phyloP scores from a whole-genome alignment of 2,888 invertebrate species.

The Xiphydria camelus region DNA sequence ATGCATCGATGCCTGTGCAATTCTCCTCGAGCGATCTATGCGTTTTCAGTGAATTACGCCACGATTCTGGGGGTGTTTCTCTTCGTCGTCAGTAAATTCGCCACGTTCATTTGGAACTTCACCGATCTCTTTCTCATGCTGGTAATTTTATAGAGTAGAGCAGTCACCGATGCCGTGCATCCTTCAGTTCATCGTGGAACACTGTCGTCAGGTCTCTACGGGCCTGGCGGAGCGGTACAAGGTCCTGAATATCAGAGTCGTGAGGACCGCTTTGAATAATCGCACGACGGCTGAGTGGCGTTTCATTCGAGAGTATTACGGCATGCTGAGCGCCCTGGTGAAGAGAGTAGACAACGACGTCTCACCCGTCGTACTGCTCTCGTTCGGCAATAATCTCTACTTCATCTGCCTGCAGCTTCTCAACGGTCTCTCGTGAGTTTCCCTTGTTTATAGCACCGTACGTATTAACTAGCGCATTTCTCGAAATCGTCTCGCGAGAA shows the following conservation, averaged over 20 bases:
- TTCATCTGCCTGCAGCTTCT: slow-evolving; percentile 75
- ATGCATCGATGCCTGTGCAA: too few species aligned
- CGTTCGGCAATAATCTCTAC: slow-evolving; percentile 72
- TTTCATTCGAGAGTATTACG: slow-evolving; percentile 67
- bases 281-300: slow-evolving; percentile 60
- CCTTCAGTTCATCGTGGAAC: background rate
- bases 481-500: background rate
- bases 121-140: slow-evolving; percentile 74
- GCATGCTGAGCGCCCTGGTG: slow-evolving; percentile 65
- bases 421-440: slow-evolving; percentile 66
- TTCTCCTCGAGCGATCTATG: too few species aligned
- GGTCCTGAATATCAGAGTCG: slow-evolving; percentile 62
- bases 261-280: slow-evolving; percentile 53
- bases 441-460: background rate
- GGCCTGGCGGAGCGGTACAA: slow-evolving; percentile 69
- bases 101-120: slow-evolving; percentile 74
- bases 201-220: slow-evolving; percentile 44
- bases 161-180: background rate
- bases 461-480: background rate
- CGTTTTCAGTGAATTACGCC: slow-evolving; percentile 42
- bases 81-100: slow-evolving; percentile 61
- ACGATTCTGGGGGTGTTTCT: slow-evolving; percentile 43
- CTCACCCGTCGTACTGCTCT: slow-evolving; percentile 66
- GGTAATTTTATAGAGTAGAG: slow-evolving; percentile 53
- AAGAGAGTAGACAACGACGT: slow-evolving; percentile 64